These are phyloP conservation scores for Athalia circularis DNA, from an alignment of 2,888 invertebrate genomes.

Conservation along the genomic window DNA sequence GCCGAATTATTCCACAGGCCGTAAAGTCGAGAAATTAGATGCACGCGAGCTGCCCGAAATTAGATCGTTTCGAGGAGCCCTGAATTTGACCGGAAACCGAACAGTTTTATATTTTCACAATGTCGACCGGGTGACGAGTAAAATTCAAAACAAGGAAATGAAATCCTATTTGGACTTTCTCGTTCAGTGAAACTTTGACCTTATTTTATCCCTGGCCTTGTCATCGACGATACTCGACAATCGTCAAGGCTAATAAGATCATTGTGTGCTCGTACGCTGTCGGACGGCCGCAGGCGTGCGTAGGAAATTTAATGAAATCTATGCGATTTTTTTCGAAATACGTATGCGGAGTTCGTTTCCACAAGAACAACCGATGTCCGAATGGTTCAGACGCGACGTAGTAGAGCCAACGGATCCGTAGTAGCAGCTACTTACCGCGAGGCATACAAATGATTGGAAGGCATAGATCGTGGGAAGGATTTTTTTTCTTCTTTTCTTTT, in stretches of 20 bases:
- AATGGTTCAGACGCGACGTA: background rate
- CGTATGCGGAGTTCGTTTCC: background rate
- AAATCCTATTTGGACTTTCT: constrained; percentile 52
- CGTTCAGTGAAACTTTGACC: constrained; percentile 45
- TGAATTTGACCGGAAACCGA: background rate
- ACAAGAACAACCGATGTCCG: constrained; percentile 2
- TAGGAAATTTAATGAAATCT: constrained; percentile 36
- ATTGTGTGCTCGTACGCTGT: constrained; percentile 19
- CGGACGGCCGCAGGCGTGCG: constrained; percentile 29
- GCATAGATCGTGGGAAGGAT: constrained; percentile 28
- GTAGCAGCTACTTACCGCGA: background rate
- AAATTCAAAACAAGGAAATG: constrained; percentile 53
- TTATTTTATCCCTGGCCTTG: constrained; percentile 41
- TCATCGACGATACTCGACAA: background rate
- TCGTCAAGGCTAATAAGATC: constrained; percentile 42
- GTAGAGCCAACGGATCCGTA: background rate
- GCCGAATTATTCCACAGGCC: background rate
- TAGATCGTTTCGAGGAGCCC: too few relatives aligned
- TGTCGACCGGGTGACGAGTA: constrained; percentile 43
- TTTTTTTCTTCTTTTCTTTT: constrained; percentile 15
- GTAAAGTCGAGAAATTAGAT: background rate
- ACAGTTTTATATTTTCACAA: constrained; percentile 9
- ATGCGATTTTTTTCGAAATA: background rate
- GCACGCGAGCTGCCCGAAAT: too few relatives aligned
- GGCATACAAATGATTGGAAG: constrained; percentile 16